Evolutionary conservation across 2,888 invertebrate genomes (phyloP), one percentile per base, ranked within the genome.

Genomic region (Amiota communis): DNA sequence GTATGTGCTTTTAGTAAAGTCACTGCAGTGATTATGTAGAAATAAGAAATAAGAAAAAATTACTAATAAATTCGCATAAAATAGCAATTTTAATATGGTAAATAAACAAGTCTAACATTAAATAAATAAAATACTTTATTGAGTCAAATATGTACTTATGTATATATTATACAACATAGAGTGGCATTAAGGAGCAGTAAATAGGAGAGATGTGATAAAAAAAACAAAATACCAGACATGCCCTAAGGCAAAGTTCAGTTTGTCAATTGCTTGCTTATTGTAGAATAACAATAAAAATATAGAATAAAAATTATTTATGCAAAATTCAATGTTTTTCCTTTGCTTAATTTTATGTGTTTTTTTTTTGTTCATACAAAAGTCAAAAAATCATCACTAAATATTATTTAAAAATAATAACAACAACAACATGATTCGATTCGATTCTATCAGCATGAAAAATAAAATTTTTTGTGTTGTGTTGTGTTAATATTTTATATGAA

Each of bases 401-500:
- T 63, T 63, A 63, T 63, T 36, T 36, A 36, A 13, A 2, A 23
- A 6, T 36, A 63, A 63, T 12, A 63, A 17, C 11, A n/a, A 61
- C 61, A 23, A 61, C 17, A 12, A 61, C 17, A 12, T 4, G 6
- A 36, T 36, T 36, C 36, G 6, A 36, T 36, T 36, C 36, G 36
- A 36, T 36, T 36, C 36, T 36, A 36, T 36, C 36, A 36, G 2
- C 36, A 36, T 36, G 36, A 36, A 36, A 36, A 11, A 17, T 23
- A 20, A 59, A 59, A 59, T 11, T 15, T 57, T 15, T 57, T 57
- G 6, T 20, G 59, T 20, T 59, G 59, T 11, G 20, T 8, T 57
- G 57, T 63, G 63, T 13, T 23, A 67, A 51, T 67, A 67, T 67
- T 67, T 67, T 49, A 68, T 53, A n/a, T 12, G 13, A 23, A 68